Evolutionary conservation across 1,140 invertebrate genomes (phyloP).

Genomic region (Lepidurus couesii): DNA sequence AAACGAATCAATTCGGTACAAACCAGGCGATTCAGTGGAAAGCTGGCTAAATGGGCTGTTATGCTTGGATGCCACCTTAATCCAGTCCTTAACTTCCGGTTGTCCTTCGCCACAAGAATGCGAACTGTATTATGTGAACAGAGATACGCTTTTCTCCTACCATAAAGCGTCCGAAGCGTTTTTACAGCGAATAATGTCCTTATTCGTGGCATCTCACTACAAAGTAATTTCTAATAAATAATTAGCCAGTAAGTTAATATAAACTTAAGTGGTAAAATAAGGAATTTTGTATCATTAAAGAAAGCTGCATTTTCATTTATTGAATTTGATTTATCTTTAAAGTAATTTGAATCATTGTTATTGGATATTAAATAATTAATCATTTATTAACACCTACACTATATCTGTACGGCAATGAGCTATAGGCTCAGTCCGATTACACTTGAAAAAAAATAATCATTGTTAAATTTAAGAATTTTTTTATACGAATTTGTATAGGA

Average conservation of each 20-base stretch:
- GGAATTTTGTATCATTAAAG: too few species aligned
- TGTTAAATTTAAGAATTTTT: background rate
- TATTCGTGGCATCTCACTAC: conserved; percentile 97
- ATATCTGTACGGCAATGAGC: too few species aligned
- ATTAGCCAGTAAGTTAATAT: background rate
- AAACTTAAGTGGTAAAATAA: background rate
- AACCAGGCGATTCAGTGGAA: conserved; percentile 79
- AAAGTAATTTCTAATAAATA: conserved; percentile 53
- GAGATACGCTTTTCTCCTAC: conserved; percentile 95
- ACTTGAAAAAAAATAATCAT: too few species aligned
- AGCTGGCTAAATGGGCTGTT: conserved; percentile 85
- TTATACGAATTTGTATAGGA: too few species aligned
- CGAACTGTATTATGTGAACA: conserved; percentile 83
- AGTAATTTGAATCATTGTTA: background rate
- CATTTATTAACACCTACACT: too few species aligned
- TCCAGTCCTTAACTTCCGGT: conserved; percentile 60
- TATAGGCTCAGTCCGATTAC: too few species aligned
- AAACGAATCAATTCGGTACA: conserved; percentile 93
- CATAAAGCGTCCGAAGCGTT: conserved; percentile 93
- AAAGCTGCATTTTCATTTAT: too few species aligned
- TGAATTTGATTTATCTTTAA: too few species aligned
- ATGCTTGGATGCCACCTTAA: conserved; percentile 76
- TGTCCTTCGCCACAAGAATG: conserved; percentile 83
- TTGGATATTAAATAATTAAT: too few species aligned
- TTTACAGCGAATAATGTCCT: conserved; percentile 80